Conservation (phyloP, 1,140 invertebrate species). For the Apocrypta bakeri region DNA sequence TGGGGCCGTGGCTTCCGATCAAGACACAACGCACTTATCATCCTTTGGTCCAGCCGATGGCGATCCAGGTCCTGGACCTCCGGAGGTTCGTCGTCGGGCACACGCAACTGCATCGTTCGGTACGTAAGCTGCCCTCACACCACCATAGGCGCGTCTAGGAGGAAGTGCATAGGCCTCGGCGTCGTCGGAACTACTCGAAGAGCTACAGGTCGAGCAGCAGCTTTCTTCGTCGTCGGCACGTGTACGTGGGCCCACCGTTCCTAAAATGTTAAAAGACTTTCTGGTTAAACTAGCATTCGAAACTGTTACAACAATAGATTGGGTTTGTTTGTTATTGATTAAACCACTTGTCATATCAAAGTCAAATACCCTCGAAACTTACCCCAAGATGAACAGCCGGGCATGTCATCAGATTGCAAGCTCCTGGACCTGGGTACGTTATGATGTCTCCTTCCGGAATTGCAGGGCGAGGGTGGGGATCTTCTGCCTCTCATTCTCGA, state of each 20-base stretch:
- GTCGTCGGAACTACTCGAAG: slow-evolving; percentile 88
- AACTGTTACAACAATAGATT: too few species aligned
- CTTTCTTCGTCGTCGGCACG: slow-evolving; percentile 81
- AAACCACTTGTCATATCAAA: too few species aligned
- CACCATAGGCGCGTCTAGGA: slow-evolving; percentile 86
- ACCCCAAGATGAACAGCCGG: slow-evolving; percentile 71
- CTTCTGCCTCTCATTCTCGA: slow-evolving; percentile 53
- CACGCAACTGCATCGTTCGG: slow-evolving; percentile 90
- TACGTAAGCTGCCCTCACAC: slow-evolving; percentile 91
- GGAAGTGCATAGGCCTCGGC: slow-evolving; percentile 88
- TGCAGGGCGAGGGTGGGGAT: slow-evolving; percentile 68
- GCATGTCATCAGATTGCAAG: slow-evolving; percentile 69
- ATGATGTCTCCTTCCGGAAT: slow-evolving; percentile 67
- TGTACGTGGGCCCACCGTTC: slow-evolving; percentile 58
- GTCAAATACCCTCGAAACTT: too few species aligned
- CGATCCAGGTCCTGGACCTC: slow-evolving; percentile 66
- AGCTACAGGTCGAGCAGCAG: slow-evolving; percentile 91
- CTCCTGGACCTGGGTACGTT: slow-evolving; percentile 69
- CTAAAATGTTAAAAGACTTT: neutral
- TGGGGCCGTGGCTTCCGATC: slow-evolving; percentile 56
- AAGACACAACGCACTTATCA: slow-evolving; percentile 70
- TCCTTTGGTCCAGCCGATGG: slow-evolving; percentile 61
- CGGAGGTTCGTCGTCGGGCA: slow-evolving; percentile 78
- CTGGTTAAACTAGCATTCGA: too few species aligned
- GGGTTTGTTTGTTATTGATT: too few species aligned